Percentiles rank a stretch among this genome's conserved stretches.
Evolutionary conservation across 2,113 vertebrate species (phyloP).

Genomic region (Seriola rivoliana): DNA sequence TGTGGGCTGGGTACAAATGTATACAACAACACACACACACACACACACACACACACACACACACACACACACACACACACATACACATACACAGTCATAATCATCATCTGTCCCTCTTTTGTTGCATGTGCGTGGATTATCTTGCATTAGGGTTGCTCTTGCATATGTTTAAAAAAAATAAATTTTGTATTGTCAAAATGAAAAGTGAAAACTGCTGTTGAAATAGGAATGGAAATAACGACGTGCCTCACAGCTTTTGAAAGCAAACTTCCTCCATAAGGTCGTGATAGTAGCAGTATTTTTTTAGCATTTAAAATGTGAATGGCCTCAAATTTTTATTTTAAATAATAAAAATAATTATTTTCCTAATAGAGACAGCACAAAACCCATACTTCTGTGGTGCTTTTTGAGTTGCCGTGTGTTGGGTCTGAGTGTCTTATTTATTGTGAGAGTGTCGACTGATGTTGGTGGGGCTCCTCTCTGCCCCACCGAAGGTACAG

Average conservation of each 20-base stretch:
- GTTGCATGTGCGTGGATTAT: slow-evolving; percentile 62
- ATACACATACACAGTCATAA: slow-evolving; percentile 6
- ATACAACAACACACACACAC: slow-evolving; percentile 32
- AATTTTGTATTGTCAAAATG: slow-evolving; percentile 45
- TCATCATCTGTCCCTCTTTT: slow-evolving; percentile 21
- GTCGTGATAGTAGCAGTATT: background rate
- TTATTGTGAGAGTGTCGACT: slow-evolving; percentile 91
- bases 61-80: background rate
- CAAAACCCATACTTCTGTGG: slow-evolving; percentile 83
- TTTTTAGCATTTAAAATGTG: slow-evolving; percentile 8
- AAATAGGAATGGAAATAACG: slow-evolving; percentile 47
- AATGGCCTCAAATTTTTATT: background rate
- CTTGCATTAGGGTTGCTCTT: slow-evolving; percentile 18
- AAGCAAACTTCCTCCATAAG: background rate
- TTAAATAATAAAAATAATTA: slow-evolving; percentile 9
- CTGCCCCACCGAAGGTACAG: slow-evolving; percentile 92
- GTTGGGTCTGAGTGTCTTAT: slow-evolving; percentile 88
- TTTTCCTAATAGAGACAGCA: slow-evolving; percentile 43
- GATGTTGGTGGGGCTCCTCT: slow-evolving; percentile 92
- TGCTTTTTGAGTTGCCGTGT: slow-evolving; percentile 84
- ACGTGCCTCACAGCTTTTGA: background rate
- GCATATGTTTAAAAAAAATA: background rate
- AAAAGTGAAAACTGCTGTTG: slow-evolving; percentile 38
- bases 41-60: background rate
- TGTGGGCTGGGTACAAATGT: slow-evolving; percentile 35